These are phyloP conservation scores for Sphaeridia pumilis DNA, from an alignment of 2,888 invertebrate species.

Conservation along the genomic window DNA sequence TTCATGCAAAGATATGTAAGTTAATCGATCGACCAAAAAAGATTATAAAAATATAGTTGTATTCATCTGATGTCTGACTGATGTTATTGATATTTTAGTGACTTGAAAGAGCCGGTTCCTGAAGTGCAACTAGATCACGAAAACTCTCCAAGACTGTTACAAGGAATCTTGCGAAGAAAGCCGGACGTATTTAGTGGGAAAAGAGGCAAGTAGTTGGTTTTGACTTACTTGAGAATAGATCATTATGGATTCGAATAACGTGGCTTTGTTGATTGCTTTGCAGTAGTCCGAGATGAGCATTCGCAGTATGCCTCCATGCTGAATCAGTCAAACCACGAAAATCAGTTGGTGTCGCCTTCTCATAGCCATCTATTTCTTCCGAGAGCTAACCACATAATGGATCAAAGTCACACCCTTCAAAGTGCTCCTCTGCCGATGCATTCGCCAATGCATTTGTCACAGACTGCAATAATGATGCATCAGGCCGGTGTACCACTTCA, in stretches of 20 bases:
- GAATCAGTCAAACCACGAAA: background rate
- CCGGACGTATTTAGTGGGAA: constrained; percentile 74
- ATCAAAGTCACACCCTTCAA: background rate
- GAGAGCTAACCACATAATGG: constrained; percentile 1
- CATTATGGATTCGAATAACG: background rate
- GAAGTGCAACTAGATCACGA: constrained; percentile 64
- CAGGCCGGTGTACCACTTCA: background rate
- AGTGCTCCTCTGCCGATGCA: background rate
- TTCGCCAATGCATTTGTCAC: background rate
- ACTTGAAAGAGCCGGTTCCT: constrained; percentile 72
- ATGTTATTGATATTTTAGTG: constrained; percentile 45
- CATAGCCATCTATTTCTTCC: background rate
- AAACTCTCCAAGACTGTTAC: constrained; percentile 70
- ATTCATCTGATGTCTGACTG: too few relatives aligned
- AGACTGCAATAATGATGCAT: background rate
- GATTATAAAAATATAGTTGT: too few relatives aligned
- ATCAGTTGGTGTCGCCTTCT: background rate
- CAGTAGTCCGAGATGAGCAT: constrained; percentile 12
- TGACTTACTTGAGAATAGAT: background rate
- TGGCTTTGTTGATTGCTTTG: background rate
- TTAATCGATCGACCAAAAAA: background rate
- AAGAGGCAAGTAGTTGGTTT: constrained; percentile 43
- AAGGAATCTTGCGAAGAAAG: constrained; percentile 74
- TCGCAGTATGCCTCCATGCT: constrained; percentile 1
- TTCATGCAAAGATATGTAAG: constrained; percentile 84